phyloP scores from a whole-genome alignment of 2,888 invertebrate species.

The Eutolmus rufibarbis region DNA sequence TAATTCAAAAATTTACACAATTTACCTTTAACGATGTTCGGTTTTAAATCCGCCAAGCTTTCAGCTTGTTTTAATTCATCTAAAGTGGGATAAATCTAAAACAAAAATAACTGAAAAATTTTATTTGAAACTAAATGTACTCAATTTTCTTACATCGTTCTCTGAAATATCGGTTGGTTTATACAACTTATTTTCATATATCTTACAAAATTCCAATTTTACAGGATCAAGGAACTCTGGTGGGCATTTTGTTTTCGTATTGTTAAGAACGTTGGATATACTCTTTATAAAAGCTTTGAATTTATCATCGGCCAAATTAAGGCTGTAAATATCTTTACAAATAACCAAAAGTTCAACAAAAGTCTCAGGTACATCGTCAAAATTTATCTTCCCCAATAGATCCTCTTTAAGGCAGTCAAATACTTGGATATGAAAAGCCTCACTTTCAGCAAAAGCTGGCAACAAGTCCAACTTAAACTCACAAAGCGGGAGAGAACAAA shows the following conservation, averaged over 20 bases:
- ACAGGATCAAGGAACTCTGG: neutral
- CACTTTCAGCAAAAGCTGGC: slow-evolving; percentile 50
- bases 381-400: neutral
- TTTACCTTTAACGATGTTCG: slow-evolving; percentile 69
- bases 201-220: neutral
- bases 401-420: slow-evolving; percentile 45
- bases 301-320: neutral
- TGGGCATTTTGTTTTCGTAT: slow-evolving; percentile 42
- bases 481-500: slow-evolving; percentile 54
- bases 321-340: slow-evolving; percentile 56
- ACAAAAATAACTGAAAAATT: neutral
- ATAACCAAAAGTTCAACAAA: slow-evolving; percentile 48
- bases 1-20: slow-evolving; percentile 58
- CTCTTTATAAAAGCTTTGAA: slow-evolving; percentile 60
- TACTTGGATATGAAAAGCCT: slow-evolving; percentile 49
- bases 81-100: slow-evolving; percentile 65
- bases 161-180: neutral
- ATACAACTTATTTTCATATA: neutral
- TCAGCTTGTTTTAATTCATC: slow-evolving; percentile 59
- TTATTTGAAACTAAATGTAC: neutral
- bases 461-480: slow-evolving; percentile 55
- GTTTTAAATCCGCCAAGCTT: slow-evolving; percentile 61
- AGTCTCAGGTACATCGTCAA: slow-evolving; percentile 6
- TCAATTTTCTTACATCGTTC: neutral
- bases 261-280: slow-evolving; percentile 44